Percentiles rank a stretch among this genome's conserved stretches.
Evolutionary conservation across 2,797 vertebrate genomes (phyloP).

Genomic region (Sebastolobus alascanus): DNA sequence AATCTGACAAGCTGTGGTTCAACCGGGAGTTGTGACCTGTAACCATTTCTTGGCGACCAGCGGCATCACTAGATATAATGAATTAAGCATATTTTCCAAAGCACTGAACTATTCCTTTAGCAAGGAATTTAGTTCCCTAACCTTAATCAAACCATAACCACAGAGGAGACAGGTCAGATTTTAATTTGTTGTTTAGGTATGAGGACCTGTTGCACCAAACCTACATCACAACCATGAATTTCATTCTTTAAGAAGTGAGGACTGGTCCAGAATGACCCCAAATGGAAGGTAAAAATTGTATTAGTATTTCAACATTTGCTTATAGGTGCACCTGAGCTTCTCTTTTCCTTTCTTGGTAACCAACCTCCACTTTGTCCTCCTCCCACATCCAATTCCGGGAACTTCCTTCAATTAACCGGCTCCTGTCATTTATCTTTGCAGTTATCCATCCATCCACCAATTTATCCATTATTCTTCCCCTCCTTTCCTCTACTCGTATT

Average conservation of each 20-base stretch:
- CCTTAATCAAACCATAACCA: background rate
- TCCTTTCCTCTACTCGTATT: constrained; percentile 42
- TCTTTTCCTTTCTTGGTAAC: background rate
- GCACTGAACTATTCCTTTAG: too few species aligned
- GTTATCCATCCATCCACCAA: constrained; percentile 52
- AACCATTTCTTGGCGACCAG: background rate
- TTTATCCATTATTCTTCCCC: constrained; percentile 38
- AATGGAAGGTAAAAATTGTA: background rate
- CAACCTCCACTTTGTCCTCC: constrained; percentile 9
- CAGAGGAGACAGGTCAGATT: background rate
- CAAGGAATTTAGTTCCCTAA: background rate
- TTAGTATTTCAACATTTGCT: background rate
- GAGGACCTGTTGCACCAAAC: background rate
- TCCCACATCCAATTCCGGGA: constrained; percentile 37
- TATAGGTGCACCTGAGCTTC: constrained; percentile 7
- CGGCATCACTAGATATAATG: background rate
- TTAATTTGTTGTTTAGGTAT: background rate
- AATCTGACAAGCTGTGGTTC: background rate
- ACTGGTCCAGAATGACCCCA: background rate
- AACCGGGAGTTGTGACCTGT: background rate
- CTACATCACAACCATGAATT: background rate
- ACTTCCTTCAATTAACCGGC: constrained; percentile 49
- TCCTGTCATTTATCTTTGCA: constrained; percentile 61
- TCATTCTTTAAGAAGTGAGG: background rate
- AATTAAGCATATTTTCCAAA: background rate